These are phyloP conservation scores for Drosophila subquinaria DNA, from an alignment of 2,888 invertebrate genomes.

Conservation along the genomic window DNA sequence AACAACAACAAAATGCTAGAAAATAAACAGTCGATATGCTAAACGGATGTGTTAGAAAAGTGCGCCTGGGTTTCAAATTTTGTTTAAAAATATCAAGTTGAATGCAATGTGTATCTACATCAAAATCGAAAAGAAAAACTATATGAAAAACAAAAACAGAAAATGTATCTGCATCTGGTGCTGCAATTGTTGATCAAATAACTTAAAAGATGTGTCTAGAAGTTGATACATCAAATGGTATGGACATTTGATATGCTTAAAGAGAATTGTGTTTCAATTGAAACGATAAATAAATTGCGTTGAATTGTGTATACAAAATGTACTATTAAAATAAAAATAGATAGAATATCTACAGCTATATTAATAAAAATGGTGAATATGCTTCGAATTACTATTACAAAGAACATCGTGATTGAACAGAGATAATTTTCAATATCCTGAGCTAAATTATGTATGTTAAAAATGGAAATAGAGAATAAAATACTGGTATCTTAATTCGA, in stretches of 20 bases:
- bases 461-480: no score
- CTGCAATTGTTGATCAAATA: conserved; percentile 13
- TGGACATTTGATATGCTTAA: neutral
- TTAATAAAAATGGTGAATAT: no score
- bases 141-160: conserved; percentile 8
- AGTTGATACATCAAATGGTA: conserved; percentile 1
- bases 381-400: no score
- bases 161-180: conserved; percentile 49
- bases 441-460: no score
- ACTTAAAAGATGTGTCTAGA: neutral
- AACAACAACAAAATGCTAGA: conserved; percentile 36
- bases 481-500: no score
- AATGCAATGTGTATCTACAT: conserved; percentile 14
- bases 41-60: conserved; percentile 23
- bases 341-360: no score
- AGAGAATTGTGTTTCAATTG: conserved; percentile 2
- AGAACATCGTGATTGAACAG: no score
- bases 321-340: neutral
- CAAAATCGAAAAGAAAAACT: conserved; percentile 37
- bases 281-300: neutral
- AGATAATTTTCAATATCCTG: no score
- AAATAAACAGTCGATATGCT: conserved; percentile 46
- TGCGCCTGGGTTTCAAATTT: conserved; percentile 7
- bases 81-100: conserved; percentile 18
- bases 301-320: neutral